Conservation (phyloP, 2,888 invertebrate genomes). For the Geophilus truncorum region DNA sequence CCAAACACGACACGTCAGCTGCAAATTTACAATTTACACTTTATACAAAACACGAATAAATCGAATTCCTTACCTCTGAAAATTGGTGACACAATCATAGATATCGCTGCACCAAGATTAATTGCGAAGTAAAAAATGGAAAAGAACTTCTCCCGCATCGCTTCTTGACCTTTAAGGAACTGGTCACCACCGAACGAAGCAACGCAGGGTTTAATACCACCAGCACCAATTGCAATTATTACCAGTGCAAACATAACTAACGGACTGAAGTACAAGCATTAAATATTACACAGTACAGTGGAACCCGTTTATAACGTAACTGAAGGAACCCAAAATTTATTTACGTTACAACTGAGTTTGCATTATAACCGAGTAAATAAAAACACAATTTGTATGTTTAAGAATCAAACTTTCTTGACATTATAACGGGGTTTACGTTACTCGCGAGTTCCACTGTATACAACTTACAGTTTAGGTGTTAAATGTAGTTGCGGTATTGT, state of each 20-base stretch:
- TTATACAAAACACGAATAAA: too few species aligned
- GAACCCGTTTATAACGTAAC: too few species aligned
- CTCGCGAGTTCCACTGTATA: too few species aligned
- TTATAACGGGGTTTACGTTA: too few species aligned
- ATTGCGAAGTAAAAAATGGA: slow-evolving; percentile 49
- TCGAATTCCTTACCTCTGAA: slow-evolving; percentile 43
- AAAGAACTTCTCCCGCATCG: slow-evolving; percentile 46
- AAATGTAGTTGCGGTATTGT: slow-evolving; percentile 45
- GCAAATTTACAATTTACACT: background rate
- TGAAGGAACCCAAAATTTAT: too few species aligned
- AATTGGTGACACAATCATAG: slow-evolving; percentile 48
- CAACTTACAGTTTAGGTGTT: background rate
- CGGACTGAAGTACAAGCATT: slow-evolving; percentile 40
- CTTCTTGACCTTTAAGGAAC: slow-evolving; percentile 51
- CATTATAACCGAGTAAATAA: background rate
- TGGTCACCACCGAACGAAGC: slow-evolving; percentile 51
- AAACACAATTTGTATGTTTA: too few species aligned
- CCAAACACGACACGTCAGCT: slow-evolving; percentile 48
- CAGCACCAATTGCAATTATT: slow-evolving; percentile 47
- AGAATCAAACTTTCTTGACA: too few species aligned
- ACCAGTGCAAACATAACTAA: slow-evolving; percentile 46
- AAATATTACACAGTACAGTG: background rate
- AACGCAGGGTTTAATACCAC: slow-evolving; percentile 51
- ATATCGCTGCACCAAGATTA: slow-evolving; percentile 47
- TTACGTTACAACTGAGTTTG: too few species aligned